These are phyloP conservation scores for Chromobotia macracanthus DNA, from an alignment of 2,797 vertebrate genomes.

Conservation along the genomic window DNA sequence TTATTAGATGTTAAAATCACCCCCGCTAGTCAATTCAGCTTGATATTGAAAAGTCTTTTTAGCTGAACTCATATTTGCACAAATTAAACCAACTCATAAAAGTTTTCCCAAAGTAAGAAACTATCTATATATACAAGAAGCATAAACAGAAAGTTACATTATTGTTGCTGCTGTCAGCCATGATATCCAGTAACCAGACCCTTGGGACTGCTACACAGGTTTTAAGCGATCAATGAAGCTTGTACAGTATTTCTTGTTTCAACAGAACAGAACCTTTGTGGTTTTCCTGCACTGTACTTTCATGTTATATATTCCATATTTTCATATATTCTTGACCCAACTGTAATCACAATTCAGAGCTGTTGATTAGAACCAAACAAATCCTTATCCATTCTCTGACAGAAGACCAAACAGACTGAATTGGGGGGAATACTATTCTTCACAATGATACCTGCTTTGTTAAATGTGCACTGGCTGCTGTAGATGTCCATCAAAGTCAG, in stretches of 20 bases:
- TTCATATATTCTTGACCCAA: background rate
- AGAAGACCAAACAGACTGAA: no score
- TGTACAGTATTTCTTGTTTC: background rate
- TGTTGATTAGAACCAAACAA: background rate
- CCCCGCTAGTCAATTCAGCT: background rate
- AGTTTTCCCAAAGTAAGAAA: background rate
- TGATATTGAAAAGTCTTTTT: slow-evolving; percentile 7
- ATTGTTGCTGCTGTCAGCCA: slow-evolving; percentile 30
- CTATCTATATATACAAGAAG: slow-evolving; percentile 1
- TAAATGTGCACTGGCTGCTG: background rate
- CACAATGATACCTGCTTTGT: background rate
- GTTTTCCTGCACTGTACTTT: background rate
- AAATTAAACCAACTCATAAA: slow-evolving; percentile 5
- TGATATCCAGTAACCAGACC: slow-evolving; percentile 43
- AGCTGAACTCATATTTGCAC: background rate
- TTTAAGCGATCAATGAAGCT: background rate
- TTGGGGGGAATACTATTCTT: no score
- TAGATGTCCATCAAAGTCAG: background rate
- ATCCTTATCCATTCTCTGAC: no score
- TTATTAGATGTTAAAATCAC: background rate
- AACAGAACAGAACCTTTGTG: background rate
- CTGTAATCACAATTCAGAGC: background rate
- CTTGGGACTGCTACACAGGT: slow-evolving; percentile 10
- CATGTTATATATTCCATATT: background rate
- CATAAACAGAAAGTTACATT: background rate